A percentile compares a stretch with the other conserved stretches of the same genome.
These are phyloP conservation scores for Callipepla californica DNA, from an alignment of 2,113 vertebrate species.

Conservation along the genomic window DNA sequence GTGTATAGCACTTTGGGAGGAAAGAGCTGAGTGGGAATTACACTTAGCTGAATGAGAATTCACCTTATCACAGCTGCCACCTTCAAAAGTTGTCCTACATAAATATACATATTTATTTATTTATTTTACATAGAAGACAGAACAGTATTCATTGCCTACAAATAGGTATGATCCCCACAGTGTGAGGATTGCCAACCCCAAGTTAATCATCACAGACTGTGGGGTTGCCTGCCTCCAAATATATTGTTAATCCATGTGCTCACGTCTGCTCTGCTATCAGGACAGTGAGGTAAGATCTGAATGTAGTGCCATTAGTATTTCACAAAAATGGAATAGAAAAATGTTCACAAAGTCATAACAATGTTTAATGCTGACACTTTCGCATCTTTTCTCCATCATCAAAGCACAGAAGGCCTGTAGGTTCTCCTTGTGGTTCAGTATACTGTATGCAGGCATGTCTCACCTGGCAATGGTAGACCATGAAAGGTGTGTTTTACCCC, in stretches of 20 bases:
- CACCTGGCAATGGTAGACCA: accelerated
- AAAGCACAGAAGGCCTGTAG: neutral
- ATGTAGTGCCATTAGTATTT: neutral
- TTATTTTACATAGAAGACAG: neutral
- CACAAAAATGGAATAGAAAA: neutral
- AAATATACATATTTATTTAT: too few species aligned
- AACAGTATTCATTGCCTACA: neutral
- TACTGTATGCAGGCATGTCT: neutral
- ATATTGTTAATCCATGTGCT: neutral
- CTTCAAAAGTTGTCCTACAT: neutral
- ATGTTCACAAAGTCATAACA: neutral
- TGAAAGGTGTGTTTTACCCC: neutral
- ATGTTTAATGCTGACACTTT: neutral
- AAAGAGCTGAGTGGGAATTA: neutral
- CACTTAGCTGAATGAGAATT: neutral
- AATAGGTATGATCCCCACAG: accelerated
- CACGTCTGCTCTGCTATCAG: neutral
- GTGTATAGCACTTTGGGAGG: neutral
- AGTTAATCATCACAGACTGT: neutral
- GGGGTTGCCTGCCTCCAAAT: neutral
- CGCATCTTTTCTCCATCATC: neutral
- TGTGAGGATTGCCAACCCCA: neutral
- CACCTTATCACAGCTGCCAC: neutral
- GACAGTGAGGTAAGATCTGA: neutral
- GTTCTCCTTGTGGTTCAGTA: accelerated